Base-by-base conservation (phyloP, 2,797 vertebrate species). In the Lagorchestes hirsutus region DNA sequence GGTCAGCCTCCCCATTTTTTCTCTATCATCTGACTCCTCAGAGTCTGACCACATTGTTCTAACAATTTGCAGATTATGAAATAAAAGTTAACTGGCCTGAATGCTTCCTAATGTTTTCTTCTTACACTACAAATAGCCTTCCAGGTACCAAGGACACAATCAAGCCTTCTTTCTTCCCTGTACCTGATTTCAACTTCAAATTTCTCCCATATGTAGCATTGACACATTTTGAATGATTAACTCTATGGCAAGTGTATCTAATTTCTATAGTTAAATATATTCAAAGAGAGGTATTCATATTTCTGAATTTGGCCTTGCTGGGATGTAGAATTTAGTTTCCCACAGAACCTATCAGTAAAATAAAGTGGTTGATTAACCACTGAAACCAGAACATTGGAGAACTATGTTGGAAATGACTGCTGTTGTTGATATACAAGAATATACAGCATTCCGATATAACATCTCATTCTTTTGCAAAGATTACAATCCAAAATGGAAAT, bases 401-500 rank as follows among this genome's bases (percentile, higher is more conserved):
- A 46, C 27, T 24, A 87, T 46, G 18, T 87, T 27, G 0, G 22
- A 87, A 11, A 82, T 82, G n/a, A 22, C 18, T 74, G 2, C 8
- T 82, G 6, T 46, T 67, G 87, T 9, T 90, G 27, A 54, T 54
- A 12, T 31, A 52, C 1, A 52, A 90, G 90, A 90, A 31, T 90
- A 12, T 55, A 29, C 12, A 6, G 1, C 13, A 50, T 96, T 95
- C 31, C 92, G 6, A 24, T 56, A 67, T 3, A 92, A 5, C 40
- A 74, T 92, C 94, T 95, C 0, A 0, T 10, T 92, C 9, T 56
- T 94, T 93, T 58, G 29, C 54, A 94, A 93, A 93, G 5, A n/a
- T 9, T 67, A 5, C 29, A 96, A 31, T 1, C 95, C 90, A 91
- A 95, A 3, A 14, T 94, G 31, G 93, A 97, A 93, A 93, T 12